Percentiles rank a stretch among this genome's conserved stretches.
Conservation (phyloP, 2,113 vertebrate species). For the Poeciliopsis prolifica region DNA sequence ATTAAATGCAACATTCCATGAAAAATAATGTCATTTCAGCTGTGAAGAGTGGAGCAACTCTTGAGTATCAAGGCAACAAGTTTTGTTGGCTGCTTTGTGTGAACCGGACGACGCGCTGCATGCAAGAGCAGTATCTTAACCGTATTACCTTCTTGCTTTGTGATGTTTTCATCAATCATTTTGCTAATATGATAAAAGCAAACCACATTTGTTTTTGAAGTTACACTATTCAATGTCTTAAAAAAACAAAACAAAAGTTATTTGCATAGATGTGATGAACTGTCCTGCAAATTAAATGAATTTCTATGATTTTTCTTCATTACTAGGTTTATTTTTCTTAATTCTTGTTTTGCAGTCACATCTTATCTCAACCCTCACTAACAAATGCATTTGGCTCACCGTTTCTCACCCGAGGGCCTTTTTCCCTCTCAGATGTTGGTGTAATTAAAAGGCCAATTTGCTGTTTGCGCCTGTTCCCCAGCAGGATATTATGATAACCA, state of each 20-base stretch:
- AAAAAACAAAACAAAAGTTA: too few relatives aligned
- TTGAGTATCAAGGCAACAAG: neutral
- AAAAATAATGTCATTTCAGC: neutral
- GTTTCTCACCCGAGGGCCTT: neutral
- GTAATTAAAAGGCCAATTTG: conserved; percentile 40
- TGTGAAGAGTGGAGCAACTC: neutral
- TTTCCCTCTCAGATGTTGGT: conserved; percentile 38
- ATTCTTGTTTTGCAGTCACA: neutral
- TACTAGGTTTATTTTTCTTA: too few relatives aligned
- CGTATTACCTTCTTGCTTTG: too few relatives aligned
- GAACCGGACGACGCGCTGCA: too few relatives aligned
- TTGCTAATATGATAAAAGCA: neutral
- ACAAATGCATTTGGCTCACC: neutral
- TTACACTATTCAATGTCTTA: too few relatives aligned
- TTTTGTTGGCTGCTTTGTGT: neutral
- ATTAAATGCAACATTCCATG: too few relatives aligned
- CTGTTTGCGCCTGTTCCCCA: conserved; percentile 40
- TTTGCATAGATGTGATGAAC: too few relatives aligned
- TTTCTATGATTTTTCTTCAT: too few relatives aligned
- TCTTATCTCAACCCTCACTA: neutral
- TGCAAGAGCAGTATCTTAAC: too few relatives aligned
- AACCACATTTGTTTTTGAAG: neutral
- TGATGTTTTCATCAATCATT: neutral
- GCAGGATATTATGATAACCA: conserved; percentile 65
- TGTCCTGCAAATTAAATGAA: too few relatives aligned